Base-by-base conservation (phyloP, 2,797 vertebrate species). In the Naso thynnoides region DNA sequence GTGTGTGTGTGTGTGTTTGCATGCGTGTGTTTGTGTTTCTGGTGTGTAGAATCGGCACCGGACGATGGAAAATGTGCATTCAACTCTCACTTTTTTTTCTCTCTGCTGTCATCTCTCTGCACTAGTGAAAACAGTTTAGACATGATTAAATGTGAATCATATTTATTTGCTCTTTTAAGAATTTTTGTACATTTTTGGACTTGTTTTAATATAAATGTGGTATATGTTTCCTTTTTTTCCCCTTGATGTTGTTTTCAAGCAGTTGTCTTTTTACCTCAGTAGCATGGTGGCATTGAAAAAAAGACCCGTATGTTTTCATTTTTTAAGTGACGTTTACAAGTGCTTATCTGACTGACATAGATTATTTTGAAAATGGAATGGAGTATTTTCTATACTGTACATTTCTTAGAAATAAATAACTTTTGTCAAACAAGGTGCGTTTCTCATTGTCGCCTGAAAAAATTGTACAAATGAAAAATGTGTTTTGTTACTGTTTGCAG, bases 341-440 rank as follows among this genome's bases (percentile, higher is more conserved):
- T 94, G 93, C 86, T 90, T 93, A 89, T 90, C 90, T 93, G 91
- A 94, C 90, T 93, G 91, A 90, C 85, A 88, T 91, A 89, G 92
- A 92, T 93, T 93, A 92, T 95, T 95, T 94, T 94, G 90, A 86
- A 94, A 94, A 94, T 93, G 91, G 88, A 93, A 86, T 52, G 65
- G 92, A 93, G 79, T 95, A 93, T 95, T 95, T 95, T 95, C 93
- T 94, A 93, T 93, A 91, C 91, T 94, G 93, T 95, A 92, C 91
- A 92, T 93, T 94, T 93, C 91, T 92, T 95, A 94, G 93, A 94
- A 95, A 95, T 95, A 94, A 95, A 95, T 84, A 87, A 85, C 78
- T 86, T 93, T 93, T 93, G 85, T 83, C 73, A 57, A 89, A 77
- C 31, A 65, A 50, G 21, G 55, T 10, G 70, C n/a, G 69, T 57